Base-by-base conservation (phyloP, 2,113 vertebrate species). In the Eptesicus fuscus region DNA sequence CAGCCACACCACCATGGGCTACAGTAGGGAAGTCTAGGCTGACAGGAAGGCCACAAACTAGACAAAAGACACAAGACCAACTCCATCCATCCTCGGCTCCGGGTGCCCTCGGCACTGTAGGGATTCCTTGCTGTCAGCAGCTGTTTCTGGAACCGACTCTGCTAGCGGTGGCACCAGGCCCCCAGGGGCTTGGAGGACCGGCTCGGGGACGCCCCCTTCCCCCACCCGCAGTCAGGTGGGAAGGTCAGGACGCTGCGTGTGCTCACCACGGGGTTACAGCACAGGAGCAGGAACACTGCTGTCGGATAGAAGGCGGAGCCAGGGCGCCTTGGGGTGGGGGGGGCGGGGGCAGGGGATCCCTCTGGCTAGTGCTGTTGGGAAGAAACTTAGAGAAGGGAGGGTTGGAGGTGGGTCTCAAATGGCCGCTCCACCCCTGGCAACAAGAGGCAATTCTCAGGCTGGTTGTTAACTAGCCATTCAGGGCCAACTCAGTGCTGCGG, bases 251-350 rank as follows among this genome's bases (percentile, higher is more conserved):
- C 0, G 0, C 11, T 25, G 17, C 0, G 0, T 17, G 30, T 53
- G 16, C 22, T 16, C 22, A 22, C 22, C 11, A 40, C 18, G n/a
- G 1, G 28, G 80, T 56, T 32, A 23, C 25, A 40, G 20, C 5
- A 22, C 23, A 74, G 40, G n/a, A 17, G 35, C 1, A 3, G 8
- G 12, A 1, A 2, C 0, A 1, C 6, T 28, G 18, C 9, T 7
- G 11, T 25, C 30, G 37, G 53, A 32, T 23, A 56, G n/a, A 47
- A 82, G 25, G 23, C 7, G 16, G 6, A 32, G 32, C 40, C 16
- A 63, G 49, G 56, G 42, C 23, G 42, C 23, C 32, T 73, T n/a
- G n/a, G n/a, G n/a, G n/a, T n/a, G n/a, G 47, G 32, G 13, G 14
- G 42, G 18, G 53, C 4, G 5, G 25, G 16, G 49, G 16, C 16